Conservation (phyloP, 2,797 vertebrate genomes). For the Spheniscus humboldti region DNA sequence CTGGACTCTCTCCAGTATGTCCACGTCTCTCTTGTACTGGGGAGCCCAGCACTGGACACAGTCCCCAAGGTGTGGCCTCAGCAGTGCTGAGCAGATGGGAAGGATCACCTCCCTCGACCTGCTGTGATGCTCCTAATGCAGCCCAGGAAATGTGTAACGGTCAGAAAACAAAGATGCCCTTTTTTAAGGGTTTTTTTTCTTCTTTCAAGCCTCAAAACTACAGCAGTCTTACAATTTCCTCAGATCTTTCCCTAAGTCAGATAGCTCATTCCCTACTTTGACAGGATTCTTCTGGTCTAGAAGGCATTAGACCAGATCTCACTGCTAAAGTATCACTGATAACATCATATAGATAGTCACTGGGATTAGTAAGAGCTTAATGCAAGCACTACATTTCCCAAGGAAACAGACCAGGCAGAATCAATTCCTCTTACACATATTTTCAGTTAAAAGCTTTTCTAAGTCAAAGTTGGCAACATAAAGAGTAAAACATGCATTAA, state of each 20-base stretch:
- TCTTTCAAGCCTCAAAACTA: background rate
- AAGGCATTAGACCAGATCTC: background rate
- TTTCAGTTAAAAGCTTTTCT: background rate
- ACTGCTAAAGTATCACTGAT: background rate
- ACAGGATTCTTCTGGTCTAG: too few relatives aligned
- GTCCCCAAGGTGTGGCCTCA: background rate
- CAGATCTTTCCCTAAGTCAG: background rate
- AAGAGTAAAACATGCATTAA: background rate
- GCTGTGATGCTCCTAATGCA: background rate
- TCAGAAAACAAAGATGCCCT: background rate
- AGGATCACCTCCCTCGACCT: background rate
- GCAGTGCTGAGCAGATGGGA: background rate
- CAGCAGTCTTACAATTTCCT: background rate
- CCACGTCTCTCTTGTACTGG: background rate
- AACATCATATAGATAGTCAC: background rate
- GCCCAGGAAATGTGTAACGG: background rate
- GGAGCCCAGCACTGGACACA: background rate
- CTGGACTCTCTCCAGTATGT: background rate
- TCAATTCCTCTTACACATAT: background rate
- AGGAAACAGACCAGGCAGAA: background rate
- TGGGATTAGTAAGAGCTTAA: background rate
- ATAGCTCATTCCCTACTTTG: background rate
- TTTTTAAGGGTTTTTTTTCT: background rate
- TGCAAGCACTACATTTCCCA: background rate
- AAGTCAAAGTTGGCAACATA: background rate